A percentile compares a stretch with the other conserved stretches of the same genome.
Conservation (phyloP, 1,140 invertebrate species). For the Drosophila biarmipes region DNA sequence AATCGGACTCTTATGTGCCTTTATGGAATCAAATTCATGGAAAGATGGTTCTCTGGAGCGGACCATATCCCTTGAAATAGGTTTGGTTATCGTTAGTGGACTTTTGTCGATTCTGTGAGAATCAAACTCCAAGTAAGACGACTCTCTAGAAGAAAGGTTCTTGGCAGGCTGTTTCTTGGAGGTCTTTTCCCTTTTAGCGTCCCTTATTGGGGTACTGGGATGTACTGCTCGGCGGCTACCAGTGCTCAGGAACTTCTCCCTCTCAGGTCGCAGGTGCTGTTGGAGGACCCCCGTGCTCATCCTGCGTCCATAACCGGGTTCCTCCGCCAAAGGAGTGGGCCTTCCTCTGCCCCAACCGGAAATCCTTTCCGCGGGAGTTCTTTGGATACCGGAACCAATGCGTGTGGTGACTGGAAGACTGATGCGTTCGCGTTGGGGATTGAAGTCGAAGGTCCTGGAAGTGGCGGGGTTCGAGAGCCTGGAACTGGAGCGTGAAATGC, state of each 20-base stretch:
- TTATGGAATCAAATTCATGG: conserved; percentile 5
- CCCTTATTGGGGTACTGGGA: conserved; percentile 7
- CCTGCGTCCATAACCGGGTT: conserved; percentile 31
- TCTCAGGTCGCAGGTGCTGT: conserved; percentile 15
- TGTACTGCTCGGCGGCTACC: conserved; percentile 3
- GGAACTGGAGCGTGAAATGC: conserved; percentile 61
- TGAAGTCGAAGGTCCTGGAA: conserved; percentile 68
- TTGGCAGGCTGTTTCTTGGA: conserved; percentile 8
- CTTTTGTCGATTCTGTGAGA: background rate
- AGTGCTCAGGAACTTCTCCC: conserved; percentile 18
- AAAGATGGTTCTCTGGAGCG: conserved; percentile 19
- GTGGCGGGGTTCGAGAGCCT: conserved; percentile 47
- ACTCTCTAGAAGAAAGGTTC: conserved; percentile 18
- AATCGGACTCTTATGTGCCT: background rate
- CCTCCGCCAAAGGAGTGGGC: conserved; percentile 46
- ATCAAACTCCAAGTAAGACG: conserved; percentile 18
- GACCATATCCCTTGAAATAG: background rate
- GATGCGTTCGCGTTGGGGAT: conserved; percentile 69
- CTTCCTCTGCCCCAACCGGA: conserved; percentile 51
- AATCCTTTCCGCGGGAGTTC: conserved; percentile 32
- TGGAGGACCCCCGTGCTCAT: conserved; percentile 31
- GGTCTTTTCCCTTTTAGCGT: background rate
- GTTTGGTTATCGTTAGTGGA: background rate
- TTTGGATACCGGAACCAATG: conserved; percentile 46
- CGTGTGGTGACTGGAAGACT: conserved; percentile 51